Conservation (phyloP, 2,113 vertebrate genomes). For the Cyanoderma ruficeps region DNA sequence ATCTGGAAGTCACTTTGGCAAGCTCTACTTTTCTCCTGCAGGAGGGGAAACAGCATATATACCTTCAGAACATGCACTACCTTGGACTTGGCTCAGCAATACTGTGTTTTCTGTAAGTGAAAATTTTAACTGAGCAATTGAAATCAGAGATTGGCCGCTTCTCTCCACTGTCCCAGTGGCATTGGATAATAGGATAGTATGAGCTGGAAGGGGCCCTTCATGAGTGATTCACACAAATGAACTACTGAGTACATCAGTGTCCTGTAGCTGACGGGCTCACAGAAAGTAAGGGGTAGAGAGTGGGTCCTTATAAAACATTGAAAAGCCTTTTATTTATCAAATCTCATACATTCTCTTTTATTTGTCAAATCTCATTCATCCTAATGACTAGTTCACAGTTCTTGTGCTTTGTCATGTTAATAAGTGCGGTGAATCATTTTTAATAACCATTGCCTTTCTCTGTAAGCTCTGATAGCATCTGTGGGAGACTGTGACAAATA, state of each 20-base stretch:
- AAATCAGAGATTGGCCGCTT: background rate
- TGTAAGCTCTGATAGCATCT: background rate
- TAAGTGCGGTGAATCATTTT: constrained; percentile 1
- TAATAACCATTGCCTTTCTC: background rate
- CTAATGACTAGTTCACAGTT: background rate
- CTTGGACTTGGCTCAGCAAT: background rate
- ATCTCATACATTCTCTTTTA: background rate
- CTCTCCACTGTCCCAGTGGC: background rate
- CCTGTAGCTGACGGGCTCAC: background rate
- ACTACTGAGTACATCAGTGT: background rate
- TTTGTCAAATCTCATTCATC: background rate
- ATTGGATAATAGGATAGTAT: background rate
- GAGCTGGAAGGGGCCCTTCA: background rate
- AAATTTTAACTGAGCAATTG: background rate
- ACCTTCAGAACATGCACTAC: background rate
- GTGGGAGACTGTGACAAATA: background rate
- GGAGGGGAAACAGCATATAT: background rate
- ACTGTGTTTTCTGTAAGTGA: background rate
- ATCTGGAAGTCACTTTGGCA: background rate
- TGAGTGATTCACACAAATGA: background rate
- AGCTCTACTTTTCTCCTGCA: background rate
- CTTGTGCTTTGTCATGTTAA: background rate
- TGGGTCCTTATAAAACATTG: background rate
- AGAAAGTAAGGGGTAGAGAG: background rate
- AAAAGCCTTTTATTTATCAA: background rate